Percentiles rank a stretch among this genome's conserved stretches.
phyloP scores from a whole-genome alignment of 2,113 vertebrate genomes.

The Petaurus breviceps region DNA sequence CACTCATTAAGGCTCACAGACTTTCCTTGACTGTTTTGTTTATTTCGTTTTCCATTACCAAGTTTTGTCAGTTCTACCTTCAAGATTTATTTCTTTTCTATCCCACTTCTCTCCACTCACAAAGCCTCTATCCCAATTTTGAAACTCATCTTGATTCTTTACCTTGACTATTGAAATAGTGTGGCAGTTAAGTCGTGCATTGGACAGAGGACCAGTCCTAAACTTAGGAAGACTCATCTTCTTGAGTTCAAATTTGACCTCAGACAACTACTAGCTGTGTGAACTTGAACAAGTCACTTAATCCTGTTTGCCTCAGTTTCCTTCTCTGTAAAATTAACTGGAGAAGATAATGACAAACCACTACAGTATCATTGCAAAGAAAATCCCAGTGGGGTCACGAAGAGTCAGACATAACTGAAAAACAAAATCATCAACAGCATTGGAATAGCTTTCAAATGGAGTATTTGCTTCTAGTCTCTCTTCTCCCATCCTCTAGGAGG shows the following conservation, averaged over 20 bases:
- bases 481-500: background rate
- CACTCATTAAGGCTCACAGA: background rate
- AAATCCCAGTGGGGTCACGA: too few species aligned
- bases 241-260: background rate
- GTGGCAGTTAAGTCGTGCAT: background rate
- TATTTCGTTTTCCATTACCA: background rate
- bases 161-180: background rate
- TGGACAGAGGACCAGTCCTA: background rate
- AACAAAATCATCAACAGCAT: too few species aligned
- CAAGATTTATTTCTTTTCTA: background rate
- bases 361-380: background rate
- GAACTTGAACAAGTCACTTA: background rate
- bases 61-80: background rate
- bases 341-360: background rate
- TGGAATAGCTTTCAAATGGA: background rate
- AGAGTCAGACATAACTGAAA: too few species aligned
- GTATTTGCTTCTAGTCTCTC: background rate
- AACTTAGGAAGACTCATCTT: background rate
- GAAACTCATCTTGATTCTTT: background rate
- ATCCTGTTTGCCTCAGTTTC: background rate
- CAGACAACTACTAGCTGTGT: background rate
- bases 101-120: background rate
- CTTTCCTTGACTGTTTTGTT: background rate
- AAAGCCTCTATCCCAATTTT: background rate
- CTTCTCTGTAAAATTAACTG: background rate